Percentiles rank a stretch among this genome's conserved stretches.
Conservation (phyloP, 2,113 vertebrate species). For the Notechis scutatus region DNA sequence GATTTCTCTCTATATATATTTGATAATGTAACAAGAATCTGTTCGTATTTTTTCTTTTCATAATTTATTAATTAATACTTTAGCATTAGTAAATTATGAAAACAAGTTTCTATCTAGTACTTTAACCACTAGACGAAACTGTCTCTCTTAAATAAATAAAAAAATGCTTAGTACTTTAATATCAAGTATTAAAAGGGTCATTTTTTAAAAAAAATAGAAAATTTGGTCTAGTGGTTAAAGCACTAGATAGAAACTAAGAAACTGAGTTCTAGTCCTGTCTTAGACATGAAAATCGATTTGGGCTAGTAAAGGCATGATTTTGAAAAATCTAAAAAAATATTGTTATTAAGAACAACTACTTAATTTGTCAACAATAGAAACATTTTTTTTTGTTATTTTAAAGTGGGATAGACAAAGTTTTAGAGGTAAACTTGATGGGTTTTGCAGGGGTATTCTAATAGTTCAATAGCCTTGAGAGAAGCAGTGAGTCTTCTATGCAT, state of each 20-base stretch:
- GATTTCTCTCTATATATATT: background rate
- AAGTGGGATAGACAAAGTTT: background rate
- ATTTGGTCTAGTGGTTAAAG: background rate
- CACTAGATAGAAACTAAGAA: background rate
- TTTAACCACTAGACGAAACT: background rate
- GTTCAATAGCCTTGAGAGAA: background rate
- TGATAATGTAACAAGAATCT: background rate
- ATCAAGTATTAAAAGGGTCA: background rate
- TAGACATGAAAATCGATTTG: background rate
- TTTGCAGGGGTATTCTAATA: background rate
- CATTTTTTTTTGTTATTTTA: background rate
- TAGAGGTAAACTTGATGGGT: background rate
- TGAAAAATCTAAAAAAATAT: background rate
- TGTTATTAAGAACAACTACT: background rate
- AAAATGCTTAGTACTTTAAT: background rate
- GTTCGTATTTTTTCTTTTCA: background rate
- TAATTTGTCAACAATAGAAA: slow-evolving; percentile 8
- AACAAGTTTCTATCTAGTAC: background rate
- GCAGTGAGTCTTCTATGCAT: background rate
- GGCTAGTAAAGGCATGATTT: background rate
- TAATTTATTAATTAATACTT: background rate
- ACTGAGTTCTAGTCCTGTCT: background rate
- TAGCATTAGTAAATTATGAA: background rate
- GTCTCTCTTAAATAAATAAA: background rate
- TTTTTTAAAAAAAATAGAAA: background rate